Evolutionary conservation across 2,797 vertebrate genomes (phyloP).

Genomic region (Sebastes iracundus): DNA sequence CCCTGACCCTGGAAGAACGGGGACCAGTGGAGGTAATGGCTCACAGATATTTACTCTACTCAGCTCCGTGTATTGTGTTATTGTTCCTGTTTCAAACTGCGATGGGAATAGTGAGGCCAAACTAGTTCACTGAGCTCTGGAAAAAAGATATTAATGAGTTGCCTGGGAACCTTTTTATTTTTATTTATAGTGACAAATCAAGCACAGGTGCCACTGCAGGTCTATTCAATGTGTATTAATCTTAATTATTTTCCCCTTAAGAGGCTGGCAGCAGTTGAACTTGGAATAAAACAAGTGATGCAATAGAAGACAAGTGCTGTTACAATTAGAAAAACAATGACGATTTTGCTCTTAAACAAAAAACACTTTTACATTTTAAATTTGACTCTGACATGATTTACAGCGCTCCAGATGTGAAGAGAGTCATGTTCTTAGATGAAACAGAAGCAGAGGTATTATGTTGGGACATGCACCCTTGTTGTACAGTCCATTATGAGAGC

Average conservation of each 20-base stretch:
- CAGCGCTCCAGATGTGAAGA: conserved; percentile 40
- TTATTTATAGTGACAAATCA: background rate
- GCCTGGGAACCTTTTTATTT: background rate
- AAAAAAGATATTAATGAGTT: background rate
- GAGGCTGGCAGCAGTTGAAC: background rate
- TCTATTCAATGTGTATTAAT: background rate
- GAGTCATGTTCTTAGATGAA: conserved; percentile 27
- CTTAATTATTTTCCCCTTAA: background rate
- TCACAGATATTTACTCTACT: background rate
- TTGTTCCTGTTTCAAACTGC: background rate
- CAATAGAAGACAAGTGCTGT: background rate
- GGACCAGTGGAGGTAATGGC: conserved; percentile 62
- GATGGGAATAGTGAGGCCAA: background rate
- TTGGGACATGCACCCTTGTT: conserved; percentile 29
- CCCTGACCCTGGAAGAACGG: conserved; percentile 57
- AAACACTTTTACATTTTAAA: too few species aligned
- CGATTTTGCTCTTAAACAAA: background rate
- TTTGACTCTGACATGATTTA: background rate
- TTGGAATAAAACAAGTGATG: background rate
- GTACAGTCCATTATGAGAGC: conserved; percentile 44
- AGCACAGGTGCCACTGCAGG: background rate
- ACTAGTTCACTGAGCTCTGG: conserved; percentile 7
- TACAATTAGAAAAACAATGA: background rate
- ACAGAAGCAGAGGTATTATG: conserved; percentile 42
- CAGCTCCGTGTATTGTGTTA: background rate